Evolutionary conservation across 2,888 invertebrate genomes (phyloP), one percentile per base, ranked within the genome.

Genomic region (Agrotis puta): DNA sequence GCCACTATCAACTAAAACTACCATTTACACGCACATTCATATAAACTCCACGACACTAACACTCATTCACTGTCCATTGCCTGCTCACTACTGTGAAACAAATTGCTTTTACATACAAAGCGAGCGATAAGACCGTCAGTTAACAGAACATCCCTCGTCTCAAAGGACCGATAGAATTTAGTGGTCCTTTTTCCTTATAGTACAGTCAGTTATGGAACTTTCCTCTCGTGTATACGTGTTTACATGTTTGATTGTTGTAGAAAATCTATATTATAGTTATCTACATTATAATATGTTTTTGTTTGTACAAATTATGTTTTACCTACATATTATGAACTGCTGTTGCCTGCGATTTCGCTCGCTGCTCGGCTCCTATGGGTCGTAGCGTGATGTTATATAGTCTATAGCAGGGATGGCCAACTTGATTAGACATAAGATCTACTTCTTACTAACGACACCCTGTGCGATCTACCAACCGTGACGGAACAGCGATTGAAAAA

Each of bases 21-120:
- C 67, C 63, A 68, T 67, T 76, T 47, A 24, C 57, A 63, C 48
- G 27, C 51, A 63, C 22, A 47, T 61, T 48, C 64, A 24, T 18
- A 77, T 66, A 56, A 64, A 61, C 1, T 39, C n/a, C 48, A 67
- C 53, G 64, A 61, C 2, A 54, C 69, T 16, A 54, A 24, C 56
- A 47, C 57, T 77, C 50, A 77, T 61, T 81, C 62, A 67, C 63
- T 67, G 54, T 63, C 70, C 81, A 81, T 75, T 70, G 69, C 69
- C 54, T 67, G 61, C 51, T 59, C 51, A 66, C 53, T 47, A 22
- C 43, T 20, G 67, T 57, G 54, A 77, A 56, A 63, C 58, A 56
- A 77, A 74, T 74, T 63, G 59, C 58, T 74, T 66, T 69, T 70
- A 69, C 56, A 57, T 74, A 65, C 47, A 67, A 71, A 69, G 53